Base-by-base conservation (phyloP, 2,797 vertebrate genomes). In the Cynodonichthys magdalenae region DNA sequence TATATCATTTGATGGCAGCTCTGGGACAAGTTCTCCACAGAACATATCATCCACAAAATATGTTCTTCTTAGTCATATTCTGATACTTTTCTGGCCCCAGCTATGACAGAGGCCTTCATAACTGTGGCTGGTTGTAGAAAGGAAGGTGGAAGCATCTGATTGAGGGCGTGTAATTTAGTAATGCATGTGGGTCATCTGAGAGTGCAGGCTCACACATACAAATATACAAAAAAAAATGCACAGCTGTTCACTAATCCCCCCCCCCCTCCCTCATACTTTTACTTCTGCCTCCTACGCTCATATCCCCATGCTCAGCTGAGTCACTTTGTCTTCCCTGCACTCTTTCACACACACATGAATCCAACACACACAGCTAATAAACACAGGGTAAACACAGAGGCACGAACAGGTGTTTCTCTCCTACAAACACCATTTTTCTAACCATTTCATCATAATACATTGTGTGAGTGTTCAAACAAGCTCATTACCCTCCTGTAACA, bases 181-280 rank as follows among this genome's bases (percentile, higher is more conserved):
- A 80, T 69, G 74, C 71, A 53, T 53, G 66, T 45, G 58, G 66
- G 59, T 82, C 82, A 89, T 87, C 77, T 80, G 55, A 79, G 83
- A 75, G 69, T 65, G 67, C 50, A 51, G 50, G 45, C 75, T 77
- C 2, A 45, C 59, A 79, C 63, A 75, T 60, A 66, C 55, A 70
- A 69, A 75, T 57, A 76, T 69, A 69, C 71, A 74, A 74, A 68
- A 18, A 20, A 39, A 80, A 69, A 75, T 54, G 60, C 69, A 82
- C 90, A 91, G 89, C 90, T 91, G 89, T 83, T 88, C 75, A 44
- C 69, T 80, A 69, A 81, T 63, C 28, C 53, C 69, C 24, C 24
- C 24, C 39, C 77, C 69, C 24, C 24, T 3, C 39, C 77, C 62
- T 82, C 76, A 75, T 84, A 76, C 70, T 80, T 84, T 77, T 79